A percentile compares a stretch with the other conserved stretches of the same genome.
Evolutionary conservation across 2,888 invertebrate species (phyloP).

Genomic region (Pantelozetes paolii): DNA sequence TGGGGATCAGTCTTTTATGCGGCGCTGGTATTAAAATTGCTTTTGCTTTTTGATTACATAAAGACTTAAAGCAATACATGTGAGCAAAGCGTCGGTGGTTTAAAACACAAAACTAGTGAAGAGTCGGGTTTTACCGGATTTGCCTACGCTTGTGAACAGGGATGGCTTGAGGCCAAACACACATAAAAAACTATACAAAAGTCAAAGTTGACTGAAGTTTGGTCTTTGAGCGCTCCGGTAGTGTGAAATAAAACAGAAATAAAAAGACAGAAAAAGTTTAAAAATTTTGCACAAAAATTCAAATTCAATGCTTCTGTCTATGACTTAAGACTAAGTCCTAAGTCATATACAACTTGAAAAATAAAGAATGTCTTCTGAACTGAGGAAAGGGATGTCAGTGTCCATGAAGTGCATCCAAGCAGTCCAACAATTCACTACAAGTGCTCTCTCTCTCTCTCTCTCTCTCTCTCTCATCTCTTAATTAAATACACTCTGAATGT

Average conservation of each 20-base stretch:
- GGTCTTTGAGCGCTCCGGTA: not conserved
- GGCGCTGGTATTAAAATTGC: slow-evolving; percentile 28
- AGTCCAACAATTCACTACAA: not conserved
- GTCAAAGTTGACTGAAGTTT: slow-evolving; percentile 34
- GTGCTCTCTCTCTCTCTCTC: slow-evolving; percentile 20
- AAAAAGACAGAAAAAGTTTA: not conserved
- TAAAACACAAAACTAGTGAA: not conserved
- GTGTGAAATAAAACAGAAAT: not conserved
- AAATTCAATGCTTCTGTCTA: too few species aligned
- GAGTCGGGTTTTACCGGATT: slow-evolving; percentile 35
- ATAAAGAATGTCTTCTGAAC: slow-evolving; percentile 2
- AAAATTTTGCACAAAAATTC: too few species aligned
- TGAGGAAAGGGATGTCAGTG: slow-evolving; percentile 30
- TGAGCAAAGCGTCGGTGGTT: slow-evolving; percentile 35
- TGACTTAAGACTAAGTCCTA: too few species aligned
- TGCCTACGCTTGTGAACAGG: slow-evolving; percentile 34
- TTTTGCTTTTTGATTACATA: slow-evolving; percentile 29
- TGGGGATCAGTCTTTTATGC: not conserved
- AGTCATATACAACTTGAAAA: not conserved
- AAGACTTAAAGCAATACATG: slow-evolving; percentile 29
- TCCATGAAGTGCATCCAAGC: slow-evolving; percentile 24
- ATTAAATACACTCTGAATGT: slow-evolving; percentile 32
- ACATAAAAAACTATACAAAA: slow-evolving; percentile 12
- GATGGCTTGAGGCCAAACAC: slow-evolving; percentile 34
- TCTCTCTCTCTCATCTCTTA: not conserved